These are phyloP conservation scores for Drosophila setifemur DNA, from an alignment of 1,140 invertebrate species.

Conservation along the genomic window DNA sequence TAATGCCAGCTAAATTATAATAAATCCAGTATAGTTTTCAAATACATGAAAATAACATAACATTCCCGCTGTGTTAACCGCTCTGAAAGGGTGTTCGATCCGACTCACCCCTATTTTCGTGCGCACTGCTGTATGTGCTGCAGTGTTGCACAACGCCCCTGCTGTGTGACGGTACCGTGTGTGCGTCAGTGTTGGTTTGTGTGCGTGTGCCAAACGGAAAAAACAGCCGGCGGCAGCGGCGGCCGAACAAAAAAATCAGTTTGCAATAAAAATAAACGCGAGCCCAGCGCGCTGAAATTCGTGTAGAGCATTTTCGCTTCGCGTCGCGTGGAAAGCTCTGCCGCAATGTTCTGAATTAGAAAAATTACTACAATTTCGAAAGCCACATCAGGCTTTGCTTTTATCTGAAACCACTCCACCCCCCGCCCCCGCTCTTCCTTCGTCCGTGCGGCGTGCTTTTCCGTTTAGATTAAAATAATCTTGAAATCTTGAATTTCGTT, in stretches of 20 bases:
- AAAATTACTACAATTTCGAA: constrained; percentile 16
- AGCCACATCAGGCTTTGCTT: constrained; percentile 6
- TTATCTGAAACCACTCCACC: constrained; percentile 24
- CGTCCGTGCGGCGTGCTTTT: constrained; percentile 41
- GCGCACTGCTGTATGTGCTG: neutral
- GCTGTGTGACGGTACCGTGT: neutral
- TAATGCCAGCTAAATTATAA: no score
- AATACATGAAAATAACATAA: neutral
- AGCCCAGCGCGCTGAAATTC: constrained; percentile 15
- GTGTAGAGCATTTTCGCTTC: constrained; percentile 8
- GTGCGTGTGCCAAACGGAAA: constrained; percentile 39
- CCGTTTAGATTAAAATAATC: constrained; percentile 36
- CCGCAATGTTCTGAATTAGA: constrained; percentile 34
- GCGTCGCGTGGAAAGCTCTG: constrained; percentile 4
- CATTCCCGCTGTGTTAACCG: no score
- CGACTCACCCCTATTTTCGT: neutral
- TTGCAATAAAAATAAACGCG: constrained; percentile 48
- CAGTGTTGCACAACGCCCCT: constrained; percentile 51
- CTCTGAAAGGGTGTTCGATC: no score
- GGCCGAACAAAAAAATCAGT: constrained; percentile 47
- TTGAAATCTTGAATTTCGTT: constrained; percentile 26
- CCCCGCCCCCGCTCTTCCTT: constrained; percentile 6
- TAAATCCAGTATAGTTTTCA: no score
- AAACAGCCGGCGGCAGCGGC: constrained; percentile 43
- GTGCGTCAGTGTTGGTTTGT: constrained; percentile 8